Base-by-base conservation (phyloP, 2,797 vertebrate genomes). In the Austrolebias charrua region DNA sequence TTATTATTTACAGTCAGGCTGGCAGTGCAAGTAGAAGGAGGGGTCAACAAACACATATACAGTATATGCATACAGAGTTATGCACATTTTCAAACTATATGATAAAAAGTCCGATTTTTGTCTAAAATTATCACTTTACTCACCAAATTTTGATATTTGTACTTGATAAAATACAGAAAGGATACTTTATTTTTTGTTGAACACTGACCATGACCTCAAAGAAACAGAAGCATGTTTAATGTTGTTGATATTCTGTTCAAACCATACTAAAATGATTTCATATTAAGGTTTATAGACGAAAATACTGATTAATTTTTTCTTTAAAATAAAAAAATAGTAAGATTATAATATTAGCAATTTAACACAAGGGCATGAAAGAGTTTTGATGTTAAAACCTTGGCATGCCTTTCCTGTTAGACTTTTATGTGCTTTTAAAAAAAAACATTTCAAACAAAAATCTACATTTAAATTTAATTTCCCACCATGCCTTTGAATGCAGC, bases 1-100 rank as follows among this genome's bases (percentile, higher is more conserved):
- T n/a, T n/a, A n/a, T n/a, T n/a, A n/a, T 81, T 71, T 86, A 55
- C 57, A 90, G 80, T 87, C 80, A 84, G 78, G 80, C 84, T 87
- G 83, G 73, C 85, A 88, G 76, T 54, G 28, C 63, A 60, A 87
- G 24, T 24, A 24, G 24, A 24, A 88, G 79, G 84, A 78, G 81
- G 86, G 75, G 59, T 53, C 76, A 65, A 70, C 59, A 69, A 70
- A 79, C 69, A 62, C 57, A 60, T 51, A 18, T 53, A n/a, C n/a
- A n/a, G n/a, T n/a, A 52, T n/a, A 43, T 44, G 60, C 44, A 55
- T 31, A 61, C 28, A 63, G 18, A 20, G 29, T 57, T 69, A 55
- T n/a, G 47, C 38, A 45, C 9, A 35, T 53, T 63, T 68, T 70
- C 63, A 63, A 66, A 52, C 53, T 42, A 4, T 19, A 31, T 19